These are phyloP conservation scores for Liopterus haemorrhoidalis DNA, from an alignment of 2,888 invertebrate genomes.

Conservation along the genomic window DNA sequence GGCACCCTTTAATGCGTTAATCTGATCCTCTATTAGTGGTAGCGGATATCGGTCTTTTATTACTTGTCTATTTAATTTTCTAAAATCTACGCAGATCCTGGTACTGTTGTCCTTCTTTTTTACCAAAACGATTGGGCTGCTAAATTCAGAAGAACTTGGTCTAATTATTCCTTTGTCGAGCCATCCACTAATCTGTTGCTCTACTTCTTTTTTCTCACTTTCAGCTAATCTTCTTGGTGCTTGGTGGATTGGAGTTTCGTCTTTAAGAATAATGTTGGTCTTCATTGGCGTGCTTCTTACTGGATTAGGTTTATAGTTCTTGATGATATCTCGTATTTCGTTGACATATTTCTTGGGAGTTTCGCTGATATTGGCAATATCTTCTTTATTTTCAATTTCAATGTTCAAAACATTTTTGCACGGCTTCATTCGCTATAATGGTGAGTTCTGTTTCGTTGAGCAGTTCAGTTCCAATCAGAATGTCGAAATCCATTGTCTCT, in stretches of 20 bases:
- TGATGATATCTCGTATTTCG: constrained; percentile 21
- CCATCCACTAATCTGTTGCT: constrained; percentile 34
- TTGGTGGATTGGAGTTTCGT: constrained; percentile 33
- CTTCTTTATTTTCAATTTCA: too few relatives aligned
- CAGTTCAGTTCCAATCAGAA: too few relatives aligned
- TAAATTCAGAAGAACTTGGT: too few relatives aligned
- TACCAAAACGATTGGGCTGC: constrained; percentile 34
- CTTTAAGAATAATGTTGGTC: constrained; percentile 33
- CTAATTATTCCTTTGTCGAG: constrained; percentile 33
- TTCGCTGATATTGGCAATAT: too few relatives aligned
- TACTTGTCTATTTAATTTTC: constrained; percentile 37
- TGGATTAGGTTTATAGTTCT: constrained; percentile 27
- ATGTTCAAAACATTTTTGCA: too few relatives aligned
- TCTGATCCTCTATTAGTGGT: constrained; percentile 40
- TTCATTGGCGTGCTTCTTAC: constrained; percentile 28
- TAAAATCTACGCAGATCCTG: constrained; percentile 39
- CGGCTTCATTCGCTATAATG: too few relatives aligned
- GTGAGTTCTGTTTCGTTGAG: too few relatives aligned
- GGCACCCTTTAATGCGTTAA: constrained; percentile 36
- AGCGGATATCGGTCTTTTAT: too few relatives aligned
- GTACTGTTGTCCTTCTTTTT: constrained; percentile 30
- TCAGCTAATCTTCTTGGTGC: constrained; percentile 31
- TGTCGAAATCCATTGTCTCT: too few relatives aligned
- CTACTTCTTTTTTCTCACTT: constrained; percentile 31
- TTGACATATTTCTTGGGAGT: too few relatives aligned